Evolutionary conservation across 2,797 vertebrate species (phyloP).

Genomic region (Rhinella marina): DNA sequence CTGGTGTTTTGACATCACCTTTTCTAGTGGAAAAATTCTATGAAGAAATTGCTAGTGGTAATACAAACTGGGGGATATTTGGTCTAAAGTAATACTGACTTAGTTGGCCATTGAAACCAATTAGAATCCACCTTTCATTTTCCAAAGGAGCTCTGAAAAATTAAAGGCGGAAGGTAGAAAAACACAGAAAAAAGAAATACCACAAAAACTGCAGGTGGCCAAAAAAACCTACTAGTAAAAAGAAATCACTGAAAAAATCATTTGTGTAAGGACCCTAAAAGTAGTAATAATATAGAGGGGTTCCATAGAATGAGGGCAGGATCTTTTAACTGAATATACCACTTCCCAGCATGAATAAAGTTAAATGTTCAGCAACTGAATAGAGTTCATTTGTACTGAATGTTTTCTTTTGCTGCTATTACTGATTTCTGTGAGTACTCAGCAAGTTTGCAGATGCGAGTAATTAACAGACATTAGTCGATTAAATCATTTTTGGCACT

Average conservation of each 20-base stretch:
- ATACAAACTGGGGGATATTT: no score
- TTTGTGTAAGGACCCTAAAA: background rate
- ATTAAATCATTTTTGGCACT: conserved; percentile 53
- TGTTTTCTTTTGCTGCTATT: conserved; percentile 22
- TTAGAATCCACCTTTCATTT: no score
- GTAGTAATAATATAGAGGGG: background rate
- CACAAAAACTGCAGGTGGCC: no score
- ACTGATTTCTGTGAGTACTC: conserved; percentile 26
- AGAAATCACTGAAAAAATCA: background rate
- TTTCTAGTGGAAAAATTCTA: no score
- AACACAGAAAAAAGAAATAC: no score
- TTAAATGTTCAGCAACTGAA: conserved; percentile 15
- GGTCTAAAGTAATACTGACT: no score
- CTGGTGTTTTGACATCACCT: no score
- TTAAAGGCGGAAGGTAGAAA: no score
- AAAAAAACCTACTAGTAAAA: background rate
- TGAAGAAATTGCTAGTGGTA: no score
- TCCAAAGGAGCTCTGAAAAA: no score
- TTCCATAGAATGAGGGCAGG: background rate
- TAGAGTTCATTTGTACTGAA: conserved; percentile 33
- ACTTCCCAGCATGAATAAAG: background rate
- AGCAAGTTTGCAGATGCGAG: conserved; percentile 51
- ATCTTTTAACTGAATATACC: background rate
- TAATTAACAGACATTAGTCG: conserved; percentile 38
- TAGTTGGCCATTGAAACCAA: no score